These are phyloP conservation scores for Sarotherodon lohbergeri DNA, from an alignment of 2,113 vertebrate genomes.

Conservation along the genomic window DNA sequence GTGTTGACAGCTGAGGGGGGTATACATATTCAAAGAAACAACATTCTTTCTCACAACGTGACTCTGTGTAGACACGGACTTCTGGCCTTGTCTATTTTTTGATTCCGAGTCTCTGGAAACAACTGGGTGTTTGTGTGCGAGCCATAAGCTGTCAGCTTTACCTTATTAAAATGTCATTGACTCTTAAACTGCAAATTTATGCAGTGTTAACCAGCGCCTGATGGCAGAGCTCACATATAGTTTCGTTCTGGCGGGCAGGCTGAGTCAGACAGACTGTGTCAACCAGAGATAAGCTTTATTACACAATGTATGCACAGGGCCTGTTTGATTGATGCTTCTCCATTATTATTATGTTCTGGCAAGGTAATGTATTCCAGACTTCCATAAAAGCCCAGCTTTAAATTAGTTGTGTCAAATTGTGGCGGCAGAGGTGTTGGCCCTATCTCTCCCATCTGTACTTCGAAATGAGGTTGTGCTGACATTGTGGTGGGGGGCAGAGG, in stretches of 20 bases:
- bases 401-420: constrained; percentile 74
- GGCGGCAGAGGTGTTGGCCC: constrained; percentile 45
- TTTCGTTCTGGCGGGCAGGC: constrained; percentile 42
- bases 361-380: constrained; percentile 66
- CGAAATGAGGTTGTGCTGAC: constrained; percentile 62
- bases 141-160: constrained; percentile 56
- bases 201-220: constrained; percentile 63
- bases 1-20: constrained; percentile 30
- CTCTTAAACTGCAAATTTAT: constrained; percentile 74
- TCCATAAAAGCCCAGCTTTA: constrained; percentile 62
- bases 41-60: constrained; percentile 50
- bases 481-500: constrained; percentile 2
- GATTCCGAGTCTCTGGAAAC: constrained; percentile 38
- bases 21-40: constrained; percentile 41
- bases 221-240: constrained; percentile 48
- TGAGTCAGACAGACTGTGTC: constrained; percentile 68
- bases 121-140: constrained; percentile 57
- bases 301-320: constrained; percentile 57
- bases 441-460: constrained; percentile 63
- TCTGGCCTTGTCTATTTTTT: constrained; percentile 13
- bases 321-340: constrained; percentile 71
- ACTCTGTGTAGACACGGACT: constrained; percentile 10
- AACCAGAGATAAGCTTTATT: constrained; percentile 76
- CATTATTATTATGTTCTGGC: constrained; percentile 66
- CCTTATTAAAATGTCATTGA: constrained; percentile 77